Evolutionary conservation across 2,113 vertebrate genomes (phyloP), one percentile per base, ranked within the genome.

Genomic region (Columba livia): DNA sequence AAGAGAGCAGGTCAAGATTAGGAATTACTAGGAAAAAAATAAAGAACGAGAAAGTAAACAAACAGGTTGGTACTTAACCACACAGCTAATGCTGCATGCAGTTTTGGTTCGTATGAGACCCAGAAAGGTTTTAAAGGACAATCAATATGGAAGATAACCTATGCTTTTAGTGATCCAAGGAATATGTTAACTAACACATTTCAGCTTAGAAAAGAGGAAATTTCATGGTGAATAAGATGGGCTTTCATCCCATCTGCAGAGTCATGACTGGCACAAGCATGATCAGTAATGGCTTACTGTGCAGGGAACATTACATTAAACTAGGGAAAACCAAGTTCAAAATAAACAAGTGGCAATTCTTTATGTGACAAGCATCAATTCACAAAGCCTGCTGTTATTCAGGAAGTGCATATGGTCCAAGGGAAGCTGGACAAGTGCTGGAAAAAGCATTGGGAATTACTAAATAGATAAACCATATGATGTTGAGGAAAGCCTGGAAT

Each of bases 401-500:
- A 69, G 87, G 80, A 95, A 91, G 81, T 3, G 5, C 44, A 78
- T 58, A 74, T 2, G 48, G 44, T n/a, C 32, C 71, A 85, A 89
- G 47, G 74, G 58, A 95, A 97, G 77, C 24, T 25, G 26, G 32
- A 42, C 36, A 81, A 87, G 56, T 67, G 64, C 56, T 93, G 57
- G 65, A 79, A 95, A 93, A 91, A 90, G 54, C 53, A 79, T 0
- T 79, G 19, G 60, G 31, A 62, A 88, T 62, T 77, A 60, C 48
- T 77, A 91, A 91, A 94, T 50, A 72, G 79, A 79, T 54, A 96
- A 93, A 94, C 54, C 67, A 95, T 66, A 89, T 64, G 64, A 89
- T 78, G 40, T 65, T 69, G 88, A 82, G 92, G 90, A 97, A 95
- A 91, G 62, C 58, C 58, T 83, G 44, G 88, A 94, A 95, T 11